A percentile compares a stretch with the other conserved stretches of the same genome.
Conservation (phyloP, 2,888 invertebrate genomes). For the Tupiocoris notatus region DNA sequence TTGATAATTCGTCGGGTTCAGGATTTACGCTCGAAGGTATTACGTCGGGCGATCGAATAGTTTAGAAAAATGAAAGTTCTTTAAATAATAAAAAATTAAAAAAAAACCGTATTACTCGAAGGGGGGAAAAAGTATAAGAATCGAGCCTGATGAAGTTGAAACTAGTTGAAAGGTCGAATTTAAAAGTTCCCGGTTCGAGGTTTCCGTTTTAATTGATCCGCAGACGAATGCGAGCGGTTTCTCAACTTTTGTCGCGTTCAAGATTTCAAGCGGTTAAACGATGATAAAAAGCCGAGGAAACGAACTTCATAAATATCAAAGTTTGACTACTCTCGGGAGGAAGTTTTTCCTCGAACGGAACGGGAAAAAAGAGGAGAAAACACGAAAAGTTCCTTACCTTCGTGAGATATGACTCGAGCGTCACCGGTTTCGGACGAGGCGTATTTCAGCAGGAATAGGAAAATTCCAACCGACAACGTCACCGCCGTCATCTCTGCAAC, state of each 20-base stretch:
- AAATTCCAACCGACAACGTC: not conserved
- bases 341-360: not conserved
- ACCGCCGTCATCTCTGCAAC: slow-evolving; percentile 12
- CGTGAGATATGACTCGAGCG: slow-evolving; percentile 37
- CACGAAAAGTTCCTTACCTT: slow-evolving; percentile 27
- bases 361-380: not conserved
- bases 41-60: no score
- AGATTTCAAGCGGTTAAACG: not conserved
- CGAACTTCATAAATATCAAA: not conserved
- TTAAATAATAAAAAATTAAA: no score
- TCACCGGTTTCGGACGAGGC: slow-evolving; percentile 32
- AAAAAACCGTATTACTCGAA: no score
- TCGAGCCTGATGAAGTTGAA: no score
- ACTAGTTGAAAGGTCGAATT: no score
- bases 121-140: no score
- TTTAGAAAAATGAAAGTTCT: no score
- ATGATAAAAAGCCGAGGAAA: not conserved
- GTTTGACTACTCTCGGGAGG: not conserved
- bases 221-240: not conserved
- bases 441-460: slow-evolving; percentile 24
- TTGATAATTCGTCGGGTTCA: no score
- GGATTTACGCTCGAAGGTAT: no score
- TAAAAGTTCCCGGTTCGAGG: no score
- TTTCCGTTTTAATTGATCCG: not conserved
- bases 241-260: not conserved